A percentile compares a stretch with the other conserved stretches of the same genome.
Evolutionary conservation across 2,888 invertebrate species (phyloP).

Genomic region (Hirtodrosophila cameraria): DNA sequence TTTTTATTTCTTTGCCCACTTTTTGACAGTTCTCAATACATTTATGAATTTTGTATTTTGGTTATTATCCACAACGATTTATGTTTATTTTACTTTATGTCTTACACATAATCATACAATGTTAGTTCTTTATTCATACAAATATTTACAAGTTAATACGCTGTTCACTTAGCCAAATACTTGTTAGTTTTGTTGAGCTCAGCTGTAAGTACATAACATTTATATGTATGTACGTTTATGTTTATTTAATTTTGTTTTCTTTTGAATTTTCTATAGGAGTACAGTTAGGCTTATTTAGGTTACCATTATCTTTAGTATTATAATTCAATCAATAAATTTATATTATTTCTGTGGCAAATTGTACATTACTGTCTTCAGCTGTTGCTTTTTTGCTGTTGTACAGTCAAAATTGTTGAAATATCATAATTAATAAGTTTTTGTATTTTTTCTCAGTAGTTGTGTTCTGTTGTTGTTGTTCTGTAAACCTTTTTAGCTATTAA

Average conservation of each 20-base stretch:
- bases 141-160: constrained; percentile 61
- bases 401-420: constrained; percentile 54
- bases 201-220: constrained; percentile 12
- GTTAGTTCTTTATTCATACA: constrained; percentile 57
- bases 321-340: constrained; percentile 44
- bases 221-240: constrained; percentile 1
- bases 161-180: constrained; percentile 15
- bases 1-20: constrained; percentile 23
- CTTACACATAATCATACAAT: constrained; percentile 55
- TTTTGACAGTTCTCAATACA: constrained; percentile 46
- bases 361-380: constrained; percentile 42
- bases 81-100: constrained; percentile 37
- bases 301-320: constrained; percentile 34
- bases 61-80: constrained; percentile 58
- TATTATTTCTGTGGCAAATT: constrained; percentile 33
- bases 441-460: constrained; percentile 22
- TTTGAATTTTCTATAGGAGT: constrained; percentile 51
- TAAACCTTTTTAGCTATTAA: constrained; percentile 54
- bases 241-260: constrained; percentile 7
- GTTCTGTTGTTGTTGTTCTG: constrained; percentile 33
- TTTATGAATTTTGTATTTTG: constrained; percentile 44
- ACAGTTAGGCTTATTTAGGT: constrained; percentile 45
- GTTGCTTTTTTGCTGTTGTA: constrained; percentile 9
- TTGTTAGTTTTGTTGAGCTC: constrained; percentile 15
- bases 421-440: constrained; percentile 9